Base-by-base conservation (phyloP, 2,888 invertebrate species). In the Napeogenes inachia region DNA sequence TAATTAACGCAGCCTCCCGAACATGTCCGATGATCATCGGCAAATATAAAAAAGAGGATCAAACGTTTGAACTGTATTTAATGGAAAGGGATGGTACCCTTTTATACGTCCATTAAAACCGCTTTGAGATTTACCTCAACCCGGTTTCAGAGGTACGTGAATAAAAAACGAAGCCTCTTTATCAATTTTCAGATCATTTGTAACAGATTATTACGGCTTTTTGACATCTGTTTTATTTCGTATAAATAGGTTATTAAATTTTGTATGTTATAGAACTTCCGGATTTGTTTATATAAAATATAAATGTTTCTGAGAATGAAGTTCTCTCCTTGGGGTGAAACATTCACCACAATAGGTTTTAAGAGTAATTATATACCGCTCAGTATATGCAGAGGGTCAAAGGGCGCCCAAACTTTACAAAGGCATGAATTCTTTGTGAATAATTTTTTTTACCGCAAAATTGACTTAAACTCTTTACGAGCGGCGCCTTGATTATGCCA, bases 41-140 rank as follows among this genome's bases (percentile, higher is more conserved):
- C 67, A 84, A 89, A 85, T 82, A 87, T 88, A 89, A 30, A 47
- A 50, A 87, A 89, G 85, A 88, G 69, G 90, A 90, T 90, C 90
- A 89, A 90, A 89, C 89, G 85, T 85, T 89, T 89, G 86, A 87
- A 89, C 88, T 84, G 85, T 89, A 89, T 89, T 87, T 89, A 89
- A 89, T 89, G 89, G 87, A 88, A 83, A 84, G 82, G 81, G 81
- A 85, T 87, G 85, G 82, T 83, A 82, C 82, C 87, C 86, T 85
- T 89, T 90, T 89, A 85, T 82, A 77, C 81, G 78, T 85, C 89
- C 89, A 88, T 89, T 90, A 87, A 87, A 86, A 85, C 71, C 85
- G 89, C 86, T 88, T 87, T 85, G 85, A 89, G 85, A 82, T 85
- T 85, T 82, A 84, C 81, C 80, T 80, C 78, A 70, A 73, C 72